Evolutionary conservation across 2,888 invertebrate species (phyloP).

Genomic region (Coecobrya sp.): DNA sequence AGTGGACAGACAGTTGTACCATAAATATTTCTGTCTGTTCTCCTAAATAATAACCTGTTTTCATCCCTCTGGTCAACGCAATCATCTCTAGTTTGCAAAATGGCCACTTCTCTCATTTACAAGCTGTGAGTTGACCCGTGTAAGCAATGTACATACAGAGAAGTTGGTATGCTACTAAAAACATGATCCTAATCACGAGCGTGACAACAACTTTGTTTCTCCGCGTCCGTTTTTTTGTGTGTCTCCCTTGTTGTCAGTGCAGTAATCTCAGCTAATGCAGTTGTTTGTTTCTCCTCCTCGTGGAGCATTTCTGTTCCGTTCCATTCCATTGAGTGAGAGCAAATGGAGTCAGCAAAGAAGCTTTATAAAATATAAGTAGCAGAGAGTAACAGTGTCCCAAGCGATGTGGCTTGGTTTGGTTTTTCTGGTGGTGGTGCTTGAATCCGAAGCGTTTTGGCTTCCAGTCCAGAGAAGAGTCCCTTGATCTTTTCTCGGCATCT

Average conservation of each 20-base stretch:
- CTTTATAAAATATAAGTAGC: too few species aligned
- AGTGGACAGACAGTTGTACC: too few species aligned
- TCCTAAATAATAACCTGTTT: background rate
- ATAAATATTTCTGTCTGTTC: too few species aligned
- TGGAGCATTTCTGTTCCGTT: background rate
- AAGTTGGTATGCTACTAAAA: too few species aligned
- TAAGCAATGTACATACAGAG: background rate
- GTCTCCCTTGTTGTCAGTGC: background rate
- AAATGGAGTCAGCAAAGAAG: background rate
- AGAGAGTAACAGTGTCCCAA: background rate
- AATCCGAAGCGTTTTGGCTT: background rate
- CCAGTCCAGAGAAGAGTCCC: conserved; percentile 6
- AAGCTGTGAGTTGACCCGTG: background rate
- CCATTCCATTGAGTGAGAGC: background rate
- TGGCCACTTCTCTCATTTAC: background rate
- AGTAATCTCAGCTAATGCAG: conserved; percentile 27
- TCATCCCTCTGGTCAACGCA: background rate
- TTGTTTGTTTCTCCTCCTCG: background rate
- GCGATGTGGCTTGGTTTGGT: conserved; percentile 9
- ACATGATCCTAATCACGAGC: background rate
- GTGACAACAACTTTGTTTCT: conserved; percentile 31
- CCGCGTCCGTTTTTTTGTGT: background rate
- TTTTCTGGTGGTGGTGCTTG: background rate
- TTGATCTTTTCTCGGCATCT: background rate
- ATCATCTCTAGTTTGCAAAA: background rate